Evolutionary conservation across 2,888 invertebrate genomes (phyloP).

Genomic region (Tridacna crocea): DNA sequence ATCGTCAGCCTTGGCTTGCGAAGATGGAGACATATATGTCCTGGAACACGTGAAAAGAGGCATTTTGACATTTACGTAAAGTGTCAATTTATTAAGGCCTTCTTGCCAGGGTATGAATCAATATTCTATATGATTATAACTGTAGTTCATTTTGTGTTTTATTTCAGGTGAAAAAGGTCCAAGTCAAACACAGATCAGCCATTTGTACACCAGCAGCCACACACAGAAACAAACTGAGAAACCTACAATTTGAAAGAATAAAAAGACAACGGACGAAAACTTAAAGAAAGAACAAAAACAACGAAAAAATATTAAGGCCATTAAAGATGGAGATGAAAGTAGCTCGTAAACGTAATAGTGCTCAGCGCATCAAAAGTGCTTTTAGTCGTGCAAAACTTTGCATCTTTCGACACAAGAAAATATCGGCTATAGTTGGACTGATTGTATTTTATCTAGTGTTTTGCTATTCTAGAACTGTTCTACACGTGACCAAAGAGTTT

Average conservation of each 20-base stretch:
- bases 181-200: too few species aligned
- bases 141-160: too few species aligned
- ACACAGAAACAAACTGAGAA: too few species aligned
- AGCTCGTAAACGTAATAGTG: background rate
- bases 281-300: background rate
- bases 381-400: background rate
- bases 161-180: too few species aligned
- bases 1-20: too few species aligned
- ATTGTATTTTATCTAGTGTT: slow-evolving; percentile 3
- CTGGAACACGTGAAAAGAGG: too few species aligned
- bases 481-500: slow-evolving; percentile 29
- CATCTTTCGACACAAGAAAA: slow-evolving; percentile 11
- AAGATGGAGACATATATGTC: too few species aligned
- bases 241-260: background rate
- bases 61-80: too few species aligned
- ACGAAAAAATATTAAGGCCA: background rate
- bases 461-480: slow-evolving; percentile 12
- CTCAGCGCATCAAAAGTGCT: slow-evolving; percentile 18
- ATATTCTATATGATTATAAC: too few species aligned
- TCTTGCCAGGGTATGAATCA: too few species aligned
- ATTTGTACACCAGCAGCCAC: too few species aligned
- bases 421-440: background rate
- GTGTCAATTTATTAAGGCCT: too few species aligned
- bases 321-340: slow-evolving; percentile 8
- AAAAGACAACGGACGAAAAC: background rate